These are phyloP conservation scores for Malurus cyaneus DNA, from an alignment of 2,113 vertebrate genomes.

Conservation along the genomic window DNA sequence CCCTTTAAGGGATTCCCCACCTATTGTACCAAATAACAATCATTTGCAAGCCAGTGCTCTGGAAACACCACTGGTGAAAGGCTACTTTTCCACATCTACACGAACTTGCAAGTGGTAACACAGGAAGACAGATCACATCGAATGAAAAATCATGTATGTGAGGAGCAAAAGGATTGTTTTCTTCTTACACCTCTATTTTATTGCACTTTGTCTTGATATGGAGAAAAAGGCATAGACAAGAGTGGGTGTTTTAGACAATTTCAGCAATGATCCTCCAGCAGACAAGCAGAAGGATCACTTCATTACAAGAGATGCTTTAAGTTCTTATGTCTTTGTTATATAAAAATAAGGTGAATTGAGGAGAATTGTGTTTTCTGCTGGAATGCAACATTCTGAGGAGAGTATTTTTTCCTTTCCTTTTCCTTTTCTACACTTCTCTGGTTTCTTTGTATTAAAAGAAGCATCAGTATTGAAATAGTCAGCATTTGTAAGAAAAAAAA, in stretches of 20 bases:
- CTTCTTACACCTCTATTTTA: not conserved
- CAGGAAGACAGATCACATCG: not conserved
- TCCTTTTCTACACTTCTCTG: not conserved
- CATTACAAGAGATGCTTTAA: not conserved
- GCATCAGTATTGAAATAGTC: not conserved
- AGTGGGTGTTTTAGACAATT: not conserved
- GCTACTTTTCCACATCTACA: not conserved
- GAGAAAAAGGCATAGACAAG: not conserved
- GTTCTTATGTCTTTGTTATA: not conserved
- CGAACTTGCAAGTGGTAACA: not conserved
- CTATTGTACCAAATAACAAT: not conserved
- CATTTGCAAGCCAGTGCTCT: not conserved
- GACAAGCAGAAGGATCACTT: not conserved
- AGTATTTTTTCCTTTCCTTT: not conserved
- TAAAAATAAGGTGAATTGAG: not conserved
- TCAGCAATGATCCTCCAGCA: not conserved
- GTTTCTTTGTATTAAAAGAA: not conserved
- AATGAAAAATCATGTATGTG: not conserved
- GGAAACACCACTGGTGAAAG: not conserved
- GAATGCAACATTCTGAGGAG: not conserved
- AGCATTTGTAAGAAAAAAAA: not conserved
- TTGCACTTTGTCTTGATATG: not conserved
- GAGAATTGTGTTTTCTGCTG: not conserved
- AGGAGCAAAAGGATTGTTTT: not conserved
- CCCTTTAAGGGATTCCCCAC: not conserved